Conservation (phyloP, 1,140 invertebrate genomes). For the Bombus fervidus region DNA sequence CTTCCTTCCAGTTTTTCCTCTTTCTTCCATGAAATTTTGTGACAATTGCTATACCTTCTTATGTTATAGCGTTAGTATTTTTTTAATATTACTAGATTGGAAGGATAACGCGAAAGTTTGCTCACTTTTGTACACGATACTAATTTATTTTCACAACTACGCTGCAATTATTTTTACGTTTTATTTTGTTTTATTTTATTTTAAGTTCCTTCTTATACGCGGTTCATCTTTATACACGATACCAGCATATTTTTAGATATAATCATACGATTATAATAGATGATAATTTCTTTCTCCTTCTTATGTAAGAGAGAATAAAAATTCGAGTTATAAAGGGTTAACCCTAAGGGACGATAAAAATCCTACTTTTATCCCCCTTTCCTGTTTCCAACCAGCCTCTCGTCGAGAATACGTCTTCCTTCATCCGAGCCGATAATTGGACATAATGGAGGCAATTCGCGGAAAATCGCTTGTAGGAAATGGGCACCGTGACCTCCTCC, state of each 20-base stretch:
- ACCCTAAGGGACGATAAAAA: constrained; percentile 17
- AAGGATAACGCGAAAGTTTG: not conserved
- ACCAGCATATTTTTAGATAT: no score
- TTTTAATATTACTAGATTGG: not conserved
- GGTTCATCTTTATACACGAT: no score
- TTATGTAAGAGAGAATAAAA: not conserved
- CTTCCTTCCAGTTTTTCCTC: no score
- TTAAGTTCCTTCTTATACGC: no score
- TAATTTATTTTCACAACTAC: not conserved
- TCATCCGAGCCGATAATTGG: constrained; percentile 73
- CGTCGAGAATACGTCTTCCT: constrained; percentile 53
- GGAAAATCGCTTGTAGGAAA: constrained; percentile 76
- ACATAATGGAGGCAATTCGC: constrained; percentile 74
- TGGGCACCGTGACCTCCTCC: constrained; percentile 59
- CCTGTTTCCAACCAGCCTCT: not conserved
- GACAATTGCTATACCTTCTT: not conserved
- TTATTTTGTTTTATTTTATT: no score
- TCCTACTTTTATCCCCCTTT: not conserved
- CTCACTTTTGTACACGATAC: not conserved
- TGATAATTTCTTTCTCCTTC: not conserved
- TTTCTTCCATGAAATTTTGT: not conserved
- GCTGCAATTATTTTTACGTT: no score
- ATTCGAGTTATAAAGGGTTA: not conserved
- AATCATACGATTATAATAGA: no score
- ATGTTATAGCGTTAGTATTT: no score